Evolutionary conservation across 2,113 vertebrate genomes (phyloP).

Genomic region (cat (Felis catus)): DNA sequence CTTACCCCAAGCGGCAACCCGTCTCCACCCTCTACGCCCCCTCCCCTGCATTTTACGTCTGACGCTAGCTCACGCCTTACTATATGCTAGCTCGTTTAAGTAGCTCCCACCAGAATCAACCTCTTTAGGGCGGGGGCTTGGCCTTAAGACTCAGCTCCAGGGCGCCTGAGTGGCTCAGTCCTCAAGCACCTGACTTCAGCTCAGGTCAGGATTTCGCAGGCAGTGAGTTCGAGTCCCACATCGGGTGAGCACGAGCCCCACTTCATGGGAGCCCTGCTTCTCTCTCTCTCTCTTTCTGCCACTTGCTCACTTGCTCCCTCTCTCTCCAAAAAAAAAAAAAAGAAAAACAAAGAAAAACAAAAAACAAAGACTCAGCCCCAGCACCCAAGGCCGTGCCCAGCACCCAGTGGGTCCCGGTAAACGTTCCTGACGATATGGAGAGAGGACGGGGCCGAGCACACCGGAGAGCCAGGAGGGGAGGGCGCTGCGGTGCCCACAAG

Average conservation of each 20-base stretch:
- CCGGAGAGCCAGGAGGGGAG: neutral
- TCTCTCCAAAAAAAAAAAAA: neutral
- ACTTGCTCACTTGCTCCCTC: neutral
- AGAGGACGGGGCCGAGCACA: accelerated
- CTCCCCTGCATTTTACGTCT: neutral
- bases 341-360: neutral
- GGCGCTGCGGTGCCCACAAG: too few relatives aligned
- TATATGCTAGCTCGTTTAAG: too few relatives aligned
- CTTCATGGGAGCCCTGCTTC: neutral
- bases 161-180: neutral
- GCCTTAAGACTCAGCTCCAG: neutral
- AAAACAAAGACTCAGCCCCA: neutral
- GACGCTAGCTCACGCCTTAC: too few relatives aligned
- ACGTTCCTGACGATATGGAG: accelerated
- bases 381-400: neutral
- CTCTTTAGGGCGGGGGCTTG: neutral
- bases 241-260: too few relatives aligned
- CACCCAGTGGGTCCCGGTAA: neutral
- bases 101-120: neutral
- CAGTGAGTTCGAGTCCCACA: neutral
- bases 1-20: neutral
- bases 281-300: neutral
- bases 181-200: neutral
- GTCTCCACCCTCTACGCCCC: neutral
- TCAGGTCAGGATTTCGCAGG: neutral